phyloP scores from a whole-genome alignment of 2,888 invertebrate species.

The Trachelus iudaicus region DNA sequence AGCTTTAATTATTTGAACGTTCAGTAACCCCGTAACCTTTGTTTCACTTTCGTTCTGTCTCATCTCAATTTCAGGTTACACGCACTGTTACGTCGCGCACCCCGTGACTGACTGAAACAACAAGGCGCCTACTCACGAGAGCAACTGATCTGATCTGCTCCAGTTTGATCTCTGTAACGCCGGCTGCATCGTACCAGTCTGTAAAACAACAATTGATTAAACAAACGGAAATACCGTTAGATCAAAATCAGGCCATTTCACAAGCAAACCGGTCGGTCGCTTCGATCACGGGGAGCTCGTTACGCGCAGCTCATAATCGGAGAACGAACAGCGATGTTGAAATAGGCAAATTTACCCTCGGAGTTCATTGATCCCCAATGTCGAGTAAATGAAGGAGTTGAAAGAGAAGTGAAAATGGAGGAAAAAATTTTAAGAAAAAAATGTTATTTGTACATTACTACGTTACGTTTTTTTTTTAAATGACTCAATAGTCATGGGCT shows the following conservation, averaged over 20 bases:
- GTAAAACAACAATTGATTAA: background rate
- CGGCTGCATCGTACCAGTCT: background rate
- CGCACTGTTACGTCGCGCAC: background rate
- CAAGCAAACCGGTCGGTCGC: background rate
- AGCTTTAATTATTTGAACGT: background rate
- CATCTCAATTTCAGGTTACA: background rate
- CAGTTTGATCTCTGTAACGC: background rate
- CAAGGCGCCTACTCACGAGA: background rate
- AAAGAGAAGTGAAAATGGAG: background rate
- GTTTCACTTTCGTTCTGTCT: background rate
- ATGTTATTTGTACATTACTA: background rate
- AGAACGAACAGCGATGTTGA: background rate
- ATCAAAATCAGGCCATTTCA: background rate
- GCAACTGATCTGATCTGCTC: background rate
- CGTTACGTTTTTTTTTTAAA: background rate
- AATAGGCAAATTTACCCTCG: background rate
- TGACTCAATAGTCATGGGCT: background rate
- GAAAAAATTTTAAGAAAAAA: background rate
- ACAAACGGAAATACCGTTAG: background rate
- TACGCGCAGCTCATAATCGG: background rate
- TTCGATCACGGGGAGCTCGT: background rate
- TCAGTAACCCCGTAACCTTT: background rate
- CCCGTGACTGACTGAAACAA: background rate
- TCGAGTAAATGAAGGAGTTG: background rate
- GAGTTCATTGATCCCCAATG: background rate